Percentiles rank a stretch among this genome's conserved stretches.
phyloP scores from a whole-genome alignment of 35 echinoderm and acorn worm species.

The Ophioderma brevispina region DNA sequence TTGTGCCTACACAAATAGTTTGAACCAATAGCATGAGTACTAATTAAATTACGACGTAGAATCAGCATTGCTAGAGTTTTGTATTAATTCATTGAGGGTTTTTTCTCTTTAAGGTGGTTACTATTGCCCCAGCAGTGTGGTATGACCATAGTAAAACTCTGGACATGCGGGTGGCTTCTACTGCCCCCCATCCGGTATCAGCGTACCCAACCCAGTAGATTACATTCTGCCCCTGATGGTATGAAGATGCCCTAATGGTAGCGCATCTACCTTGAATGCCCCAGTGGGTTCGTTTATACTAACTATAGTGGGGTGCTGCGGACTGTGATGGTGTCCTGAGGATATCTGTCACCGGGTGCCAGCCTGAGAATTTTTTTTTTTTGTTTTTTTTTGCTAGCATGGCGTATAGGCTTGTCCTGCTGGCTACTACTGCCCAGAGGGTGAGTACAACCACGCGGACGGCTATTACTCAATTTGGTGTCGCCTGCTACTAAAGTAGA shows the following conservation, averaged over 20 bases:
- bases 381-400: no score
- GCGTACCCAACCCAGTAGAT: slow-evolving; percentile 75
- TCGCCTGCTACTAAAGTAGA: no score
- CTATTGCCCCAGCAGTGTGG: slow-evolving; percentile 80
- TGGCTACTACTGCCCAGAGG: slow-evolving; percentile 86
- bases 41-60: no score
- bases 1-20: no score
- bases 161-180: slow-evolving; percentile 89
- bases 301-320: slow-evolving; percentile 91
- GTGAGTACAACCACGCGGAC: slow-evolving; percentile 52
- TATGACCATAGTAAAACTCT: slow-evolving; percentile 69
- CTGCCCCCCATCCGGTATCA: slow-evolving; percentile 77
- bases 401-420: slow-evolving; percentile 76
- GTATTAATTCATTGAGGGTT: no score
- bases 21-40: no score
- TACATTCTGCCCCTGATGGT: slow-evolving; percentile 79
- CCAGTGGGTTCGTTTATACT: slow-evolving; percentile 60
- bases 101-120: slow-evolving; percentile 64
- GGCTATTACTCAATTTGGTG: no score
- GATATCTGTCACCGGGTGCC: slow-evolving; percentile 81
- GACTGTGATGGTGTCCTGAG: slow-evolving; percentile 84
- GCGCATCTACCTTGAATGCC: slow-evolving; percentile 84
- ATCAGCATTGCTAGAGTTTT: no score
- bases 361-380: slow-evolving; percentile 70
- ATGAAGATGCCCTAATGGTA: slow-evolving; percentile 95